Base-by-base conservation (phyloP, 2,797 vertebrate genomes). In the Coracias cyanogaster region DNA sequence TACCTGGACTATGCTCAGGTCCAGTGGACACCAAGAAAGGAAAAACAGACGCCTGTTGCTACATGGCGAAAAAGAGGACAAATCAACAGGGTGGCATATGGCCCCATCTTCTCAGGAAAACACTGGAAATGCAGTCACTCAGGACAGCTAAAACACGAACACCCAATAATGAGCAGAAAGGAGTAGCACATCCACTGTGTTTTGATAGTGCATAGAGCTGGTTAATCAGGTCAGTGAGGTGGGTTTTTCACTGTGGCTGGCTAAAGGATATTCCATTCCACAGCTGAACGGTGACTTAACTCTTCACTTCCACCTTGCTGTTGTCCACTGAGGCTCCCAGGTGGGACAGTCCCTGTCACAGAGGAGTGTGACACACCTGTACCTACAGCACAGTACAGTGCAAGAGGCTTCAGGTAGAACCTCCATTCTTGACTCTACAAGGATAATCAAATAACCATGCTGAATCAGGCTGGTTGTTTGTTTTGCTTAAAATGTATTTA, bases 401-500 rank as follows among this genome's bases (percentile, higher is more conserved):
- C 54, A 78, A 91, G 57, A 89, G 39, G 72, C 26, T 83, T 77
- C 51, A 66, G 39, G 55, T 52, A 91, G 45, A 85, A 74, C 49
- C 57, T 88, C 52, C 41, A 6, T 26, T 89, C 71, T 58, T 19
- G 24, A 80, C 48, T 94, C 61, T 51, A 31, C 2, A 7, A 81
- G 29, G 51, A 73, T 70, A 86, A 91, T 39, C 31, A 77, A 79
- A 88, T 28, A 86, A 73, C 14, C 22, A 60, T 49, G 45, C 62
- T 93, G 48, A 90, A 94, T 60, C 62, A 90, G 77, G 58, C 21
- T 77, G 52, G 39, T 37, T 88, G 70, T 54, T 93, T 89, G 65
- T 95, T 94, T 94, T 82, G 62, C 43, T 94, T 88, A 82, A 93
- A 90, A 82, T 72, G 15, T 80, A 76, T 91, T 92, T 84, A 94